Percentiles rank a stretch among this genome's conserved stretches.
Evolutionary conservation across 2,797 vertebrate species (phyloP).

Genomic region (Crossoptilon crossoptilon): DNA sequence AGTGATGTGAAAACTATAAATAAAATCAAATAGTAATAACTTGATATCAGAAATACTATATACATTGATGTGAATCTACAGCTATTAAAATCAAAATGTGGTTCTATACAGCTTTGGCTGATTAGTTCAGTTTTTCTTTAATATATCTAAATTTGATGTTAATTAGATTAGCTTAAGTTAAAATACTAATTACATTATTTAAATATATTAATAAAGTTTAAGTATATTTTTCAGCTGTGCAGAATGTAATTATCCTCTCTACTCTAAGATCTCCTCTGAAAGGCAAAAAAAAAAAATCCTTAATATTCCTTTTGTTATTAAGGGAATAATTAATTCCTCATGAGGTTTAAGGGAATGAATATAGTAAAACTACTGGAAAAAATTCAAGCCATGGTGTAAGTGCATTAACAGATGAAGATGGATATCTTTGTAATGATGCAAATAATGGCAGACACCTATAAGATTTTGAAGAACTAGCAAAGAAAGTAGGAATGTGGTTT

Average conservation of each 20-base stretch:
- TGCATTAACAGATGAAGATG: not conserved
- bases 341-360: not conserved
- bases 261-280: not conserved
- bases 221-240: not conserved
- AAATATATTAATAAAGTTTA: not conserved
- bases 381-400: not conserved
- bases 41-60: not conserved
- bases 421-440: accelerated
- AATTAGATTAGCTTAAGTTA: not conserved
- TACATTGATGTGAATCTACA: not conserved
- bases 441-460: not conserved
- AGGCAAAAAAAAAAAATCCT: not conserved
- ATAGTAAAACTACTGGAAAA: not conserved
- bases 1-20: not conserved
- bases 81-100: not conserved
- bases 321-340: not conserved
- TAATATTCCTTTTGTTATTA: not conserved
- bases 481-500: not conserved
- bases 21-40: not conserved
- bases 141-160: not conserved
- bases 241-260: not conserved
- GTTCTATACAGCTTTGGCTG: not conserved
- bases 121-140: not conserved
- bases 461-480: not conserved
- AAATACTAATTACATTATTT: not conserved